Conservation (phyloP, 2,113 vertebrate genomes). For the Gallinago undulata region DNA sequence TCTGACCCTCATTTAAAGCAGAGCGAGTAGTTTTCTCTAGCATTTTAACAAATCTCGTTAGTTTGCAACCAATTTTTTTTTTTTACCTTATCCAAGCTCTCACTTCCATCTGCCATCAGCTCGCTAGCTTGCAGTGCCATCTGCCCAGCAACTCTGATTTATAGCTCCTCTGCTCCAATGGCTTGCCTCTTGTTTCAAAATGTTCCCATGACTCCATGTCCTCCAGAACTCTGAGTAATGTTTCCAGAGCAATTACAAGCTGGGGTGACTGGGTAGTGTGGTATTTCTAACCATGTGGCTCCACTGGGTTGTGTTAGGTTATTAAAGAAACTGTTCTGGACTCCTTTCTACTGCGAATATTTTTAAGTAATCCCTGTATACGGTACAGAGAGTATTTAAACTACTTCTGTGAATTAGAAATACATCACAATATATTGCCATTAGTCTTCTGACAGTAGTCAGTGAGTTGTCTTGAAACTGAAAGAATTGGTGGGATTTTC, state of each 20-base stretch:
- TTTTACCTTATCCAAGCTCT: slow-evolving; percentile 6
- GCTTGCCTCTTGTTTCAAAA: slow-evolving; percentile 16
- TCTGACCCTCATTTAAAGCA: background rate
- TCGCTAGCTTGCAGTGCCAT: slow-evolving; percentile 45
- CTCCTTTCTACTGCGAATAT: background rate
- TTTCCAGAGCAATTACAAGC: slow-evolving; percentile 4
- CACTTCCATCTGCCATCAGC: slow-evolving; percentile 63
- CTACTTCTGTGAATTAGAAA: background rate
- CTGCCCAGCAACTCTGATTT: slow-evolving; percentile 51
- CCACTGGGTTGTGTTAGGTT: background rate
- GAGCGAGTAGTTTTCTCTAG: background rate
- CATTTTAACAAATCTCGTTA: slow-evolving; percentile 40
- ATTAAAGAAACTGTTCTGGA: background rate
- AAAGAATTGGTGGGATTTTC: background rate
- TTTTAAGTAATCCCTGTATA: background rate
- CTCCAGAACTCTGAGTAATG: slow-evolving; percentile 4
- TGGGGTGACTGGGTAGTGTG: background rate
- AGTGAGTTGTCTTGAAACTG: background rate
- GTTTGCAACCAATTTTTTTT: slow-evolving; percentile 46
- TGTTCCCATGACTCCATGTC: slow-evolving; percentile 16
- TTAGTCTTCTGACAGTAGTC: background rate
- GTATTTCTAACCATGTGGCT: background rate
- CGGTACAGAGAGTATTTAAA: background rate
- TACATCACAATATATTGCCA: background rate
- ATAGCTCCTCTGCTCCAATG: slow-evolving; percentile 16